Conservation (phyloP, 2,797 vertebrate genomes). For the Okamejei kenojei region DNA sequence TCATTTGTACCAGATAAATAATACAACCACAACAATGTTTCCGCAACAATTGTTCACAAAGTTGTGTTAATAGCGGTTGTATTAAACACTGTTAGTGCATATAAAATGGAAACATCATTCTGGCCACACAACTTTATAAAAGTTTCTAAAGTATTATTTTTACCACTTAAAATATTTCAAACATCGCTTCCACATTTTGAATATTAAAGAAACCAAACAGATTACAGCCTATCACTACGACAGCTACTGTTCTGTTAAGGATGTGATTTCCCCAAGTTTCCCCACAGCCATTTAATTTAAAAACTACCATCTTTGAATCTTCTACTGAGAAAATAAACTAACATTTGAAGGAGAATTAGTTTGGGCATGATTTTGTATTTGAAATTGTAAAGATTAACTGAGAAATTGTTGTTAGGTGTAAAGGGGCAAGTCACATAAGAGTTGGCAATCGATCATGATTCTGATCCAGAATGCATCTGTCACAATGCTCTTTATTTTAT, state of each 20-base stretch:
- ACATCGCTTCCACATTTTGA: constrained; percentile 2
- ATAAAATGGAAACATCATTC: constrained; percentile 28
- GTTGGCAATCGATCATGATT: not conserved
- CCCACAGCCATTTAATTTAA: not conserved
- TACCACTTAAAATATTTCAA: constrained; percentile 21
- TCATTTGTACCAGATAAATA: not conserved
- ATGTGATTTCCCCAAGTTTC: not conserved
- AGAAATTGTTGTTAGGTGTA: not conserved
- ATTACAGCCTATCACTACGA: not conserved
- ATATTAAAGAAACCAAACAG: not conserved
- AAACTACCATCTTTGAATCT: not conserved
- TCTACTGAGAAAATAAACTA: not conserved
- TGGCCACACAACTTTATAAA: not conserved
- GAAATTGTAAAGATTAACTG: not conserved
- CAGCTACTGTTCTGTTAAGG: not conserved
- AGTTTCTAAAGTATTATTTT: not conserved
- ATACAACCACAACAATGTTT: not conserved
- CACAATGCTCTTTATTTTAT: not conserved
- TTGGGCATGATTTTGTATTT: not conserved
- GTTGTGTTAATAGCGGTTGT: too few species aligned
- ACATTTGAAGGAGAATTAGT: not conserved
- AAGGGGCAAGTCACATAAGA: not conserved
- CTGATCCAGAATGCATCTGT: not conserved
- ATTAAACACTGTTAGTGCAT: not conserved
- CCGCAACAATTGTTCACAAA: not conserved